Evolutionary conservation across 2,888 invertebrate genomes (phyloP), one percentile per base, ranked within the genome.

Genomic region (Ophion ellenae): DNA sequence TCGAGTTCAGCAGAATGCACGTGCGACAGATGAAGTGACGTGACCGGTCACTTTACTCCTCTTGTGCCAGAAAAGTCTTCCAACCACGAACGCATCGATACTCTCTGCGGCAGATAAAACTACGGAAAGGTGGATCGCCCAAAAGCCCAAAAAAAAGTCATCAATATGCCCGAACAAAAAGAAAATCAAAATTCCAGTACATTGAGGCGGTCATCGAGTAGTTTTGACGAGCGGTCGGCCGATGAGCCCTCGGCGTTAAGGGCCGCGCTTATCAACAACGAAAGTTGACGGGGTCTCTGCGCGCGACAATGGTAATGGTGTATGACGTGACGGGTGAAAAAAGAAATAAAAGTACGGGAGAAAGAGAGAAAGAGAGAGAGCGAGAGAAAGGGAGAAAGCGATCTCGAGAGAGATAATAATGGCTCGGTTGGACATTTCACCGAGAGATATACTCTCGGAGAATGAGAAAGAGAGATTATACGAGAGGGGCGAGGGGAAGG

Each of bases 401-500:
- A 40, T 36, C 47, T 24, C 64, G 24, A 20, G 81, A 45, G 77
- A 80, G 83, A 83, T 67, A 67, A 71, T 69, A 77, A 63, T 84
- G 32, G 11, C 53, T 53, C 53, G 53, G 53, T 66, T 83, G 17
- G 17, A 53, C 53, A 17, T 53, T 83, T 81, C 76, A 74, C 80
- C 77, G 57, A 24, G 53, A 73, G 71, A 76, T 53, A 53, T 53
- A 53, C 17, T 17, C 53, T 53, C 11, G 2, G 5, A 84, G 36
- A 76, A 84, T 57, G 67, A 84, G 80, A 73, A 66, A 20, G 47
- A 20, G 69, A 64, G 66, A 76, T 76, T 64, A 76, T 70, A 78
- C 59, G 69, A 61, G 32, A 32, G 61, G 28, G 63, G 61, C 14
- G 45, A 40, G 63, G 17, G 40, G 57, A 64, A 64, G 17, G 17